These are phyloP conservation scores for Centruroides vittatus DNA, from an alignment of 1,140 invertebrate genomes.

Conservation along the genomic window DNA sequence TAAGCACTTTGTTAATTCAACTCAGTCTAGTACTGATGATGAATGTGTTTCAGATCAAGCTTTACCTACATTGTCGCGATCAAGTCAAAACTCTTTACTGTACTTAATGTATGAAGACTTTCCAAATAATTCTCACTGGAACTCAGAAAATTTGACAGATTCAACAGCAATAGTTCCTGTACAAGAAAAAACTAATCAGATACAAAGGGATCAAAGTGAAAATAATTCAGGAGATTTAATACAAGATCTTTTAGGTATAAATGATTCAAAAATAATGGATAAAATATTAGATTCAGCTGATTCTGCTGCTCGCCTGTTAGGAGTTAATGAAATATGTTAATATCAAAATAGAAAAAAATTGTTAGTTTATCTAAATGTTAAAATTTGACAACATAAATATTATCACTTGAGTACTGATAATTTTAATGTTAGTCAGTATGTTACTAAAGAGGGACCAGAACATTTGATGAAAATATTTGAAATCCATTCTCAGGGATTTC, in stretches of 20 bases:
- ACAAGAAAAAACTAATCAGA: no score
- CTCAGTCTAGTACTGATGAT: neutral
- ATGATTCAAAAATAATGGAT: constrained; percentile 71
- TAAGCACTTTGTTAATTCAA: constrained; percentile 69
- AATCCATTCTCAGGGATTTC: no score
- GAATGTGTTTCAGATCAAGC: constrained; percentile 18
- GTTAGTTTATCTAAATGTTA: no score
- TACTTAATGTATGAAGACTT: constrained; percentile 1
- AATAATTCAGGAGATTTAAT: constrained; percentile 43
- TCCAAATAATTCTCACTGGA: neutral
- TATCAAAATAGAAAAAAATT: no score
- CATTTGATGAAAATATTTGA: no score
- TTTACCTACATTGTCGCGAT: constrained; percentile 38
- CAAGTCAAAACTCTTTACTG: constrained; percentile 31
- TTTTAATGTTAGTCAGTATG: no score
- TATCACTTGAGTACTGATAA: no score
- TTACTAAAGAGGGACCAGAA: no score
- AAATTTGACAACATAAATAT: no score
- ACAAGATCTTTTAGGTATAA: constrained; percentile 72
- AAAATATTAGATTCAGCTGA: constrained; percentile 64
- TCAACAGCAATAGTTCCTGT: no score
- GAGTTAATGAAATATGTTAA: constrained; percentile 35
- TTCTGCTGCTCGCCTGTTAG: constrained; percentile 71
- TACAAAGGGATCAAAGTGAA: neutral
- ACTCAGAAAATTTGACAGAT: neutral